A percentile compares a stretch with the other conserved stretches of the same genome.
phyloP scores from a whole-genome alignment of 1,140 invertebrate species.

The Dinothrombium tinctorium region DNA sequence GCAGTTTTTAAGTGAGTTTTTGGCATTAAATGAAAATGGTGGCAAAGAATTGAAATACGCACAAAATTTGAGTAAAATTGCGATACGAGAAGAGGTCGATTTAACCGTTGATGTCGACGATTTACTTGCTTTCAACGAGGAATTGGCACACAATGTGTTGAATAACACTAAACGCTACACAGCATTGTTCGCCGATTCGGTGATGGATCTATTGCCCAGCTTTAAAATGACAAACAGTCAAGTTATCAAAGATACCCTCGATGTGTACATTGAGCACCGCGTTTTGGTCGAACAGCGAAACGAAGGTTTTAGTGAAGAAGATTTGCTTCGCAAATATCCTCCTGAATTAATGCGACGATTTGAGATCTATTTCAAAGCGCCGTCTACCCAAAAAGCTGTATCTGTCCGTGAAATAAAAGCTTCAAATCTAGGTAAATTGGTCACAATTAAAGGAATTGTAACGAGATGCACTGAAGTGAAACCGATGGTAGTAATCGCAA shows the following conservation, averaged over 20 bases:
- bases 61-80: slow-evolving; percentile 20
- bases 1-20: too few species aligned
- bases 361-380: slow-evolving; percentile 61
- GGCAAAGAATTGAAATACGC: too few species aligned
- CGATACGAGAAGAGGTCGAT: slow-evolving; percentile 66
- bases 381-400: slow-evolving; percentile 40
- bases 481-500: slow-evolving; percentile 81
- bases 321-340: slow-evolving; percentile 42
- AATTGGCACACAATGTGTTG: slow-evolving; percentile 48
- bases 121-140: slow-evolving; percentile 53
- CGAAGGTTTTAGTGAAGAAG: slow-evolving; percentile 26
- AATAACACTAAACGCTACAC: slow-evolving; percentile 64
- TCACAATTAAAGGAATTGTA: slow-evolving; percentile 81
- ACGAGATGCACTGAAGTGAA: slow-evolving; percentile 92
- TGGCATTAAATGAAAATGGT: too few species aligned
- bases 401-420: slow-evolving; percentile 82
- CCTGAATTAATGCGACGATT: slow-evolving; percentile 77
- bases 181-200: slow-evolving; percentile 51
- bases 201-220: slow-evolving; percentile 65
- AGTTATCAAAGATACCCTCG: slow-evolving; percentile 56
- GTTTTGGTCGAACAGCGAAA: slow-evolving; percentile 22
- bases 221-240: slow-evolving; percentile 63
- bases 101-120: slow-evolving; percentile 75
- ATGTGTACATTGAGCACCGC: slow-evolving; percentile 94
- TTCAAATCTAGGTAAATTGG: slow-evolving; percentile 67